These are phyloP conservation scores for Chaetodon trifascialis DNA, from an alignment of 2,113 vertebrate genomes.

Conservation along the genomic window DNA sequence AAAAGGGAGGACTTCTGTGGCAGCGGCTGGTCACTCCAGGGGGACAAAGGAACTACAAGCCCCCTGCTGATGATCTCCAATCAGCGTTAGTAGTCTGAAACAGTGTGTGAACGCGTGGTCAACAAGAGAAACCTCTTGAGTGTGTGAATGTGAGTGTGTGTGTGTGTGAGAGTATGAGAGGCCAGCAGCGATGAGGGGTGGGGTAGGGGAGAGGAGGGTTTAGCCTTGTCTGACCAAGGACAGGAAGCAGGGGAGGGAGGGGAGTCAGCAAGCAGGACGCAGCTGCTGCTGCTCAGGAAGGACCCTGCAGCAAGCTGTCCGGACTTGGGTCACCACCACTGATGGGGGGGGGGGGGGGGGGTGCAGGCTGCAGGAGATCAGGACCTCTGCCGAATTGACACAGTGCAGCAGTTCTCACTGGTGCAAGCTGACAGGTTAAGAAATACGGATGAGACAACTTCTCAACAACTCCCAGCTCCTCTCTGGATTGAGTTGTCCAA, in stretches of 20 bases:
- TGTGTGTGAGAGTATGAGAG: slow-evolving; percentile 33
- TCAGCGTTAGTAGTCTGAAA: slow-evolving; percentile 33
- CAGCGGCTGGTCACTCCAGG: neutral
- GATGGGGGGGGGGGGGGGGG: slow-evolving; percentile 54
- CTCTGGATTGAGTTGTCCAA: slow-evolving; percentile 11
- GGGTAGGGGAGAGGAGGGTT: slow-evolving; percentile 67
- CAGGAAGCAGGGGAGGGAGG: slow-evolving; percentile 84
- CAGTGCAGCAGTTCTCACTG: slow-evolving; percentile 41
- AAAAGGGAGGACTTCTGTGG: slow-evolving; percentile 29
- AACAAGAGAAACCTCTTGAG: slow-evolving; percentile 28
- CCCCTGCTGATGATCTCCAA: slow-evolving; percentile 10
- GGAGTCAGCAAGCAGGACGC: slow-evolving; percentile 84
- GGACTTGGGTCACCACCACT: slow-evolving; percentile 69
- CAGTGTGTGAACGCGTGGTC: neutral
- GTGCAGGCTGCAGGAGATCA: slow-evolving; percentile 54
- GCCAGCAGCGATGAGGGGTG: slow-evolving; percentile 59
- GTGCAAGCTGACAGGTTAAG: slow-evolving; percentile 38
- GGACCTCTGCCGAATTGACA: slow-evolving; percentile 51
- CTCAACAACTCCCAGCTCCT: slow-evolving; percentile 24
- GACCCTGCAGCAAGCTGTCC: slow-evolving; percentile 78
- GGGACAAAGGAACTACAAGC: slow-evolving; percentile 5
- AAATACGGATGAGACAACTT: slow-evolving; percentile 25
- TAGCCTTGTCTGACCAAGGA: slow-evolving; percentile 85
- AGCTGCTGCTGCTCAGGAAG: slow-evolving; percentile 88
- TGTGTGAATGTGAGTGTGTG: slow-evolving; percentile 24